A percentile compares a stretch with the other conserved stretches of the same genome.
These are phyloP conservation scores for Drosophila kuntzei DNA, from an alignment of 2,888 invertebrate species.

Conservation along the genomic window DNA sequence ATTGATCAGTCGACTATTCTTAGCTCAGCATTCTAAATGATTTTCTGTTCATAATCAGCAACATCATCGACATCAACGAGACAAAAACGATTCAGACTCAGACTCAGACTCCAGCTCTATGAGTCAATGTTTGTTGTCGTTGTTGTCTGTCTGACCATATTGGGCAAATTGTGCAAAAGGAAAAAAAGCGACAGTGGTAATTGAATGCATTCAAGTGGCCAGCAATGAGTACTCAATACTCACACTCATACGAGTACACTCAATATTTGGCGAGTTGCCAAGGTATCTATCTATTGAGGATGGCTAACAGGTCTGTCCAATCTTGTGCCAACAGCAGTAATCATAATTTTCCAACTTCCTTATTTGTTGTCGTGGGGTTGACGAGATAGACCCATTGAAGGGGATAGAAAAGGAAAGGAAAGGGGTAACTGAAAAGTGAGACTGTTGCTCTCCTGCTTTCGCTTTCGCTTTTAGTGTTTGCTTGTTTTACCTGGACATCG, in stretches of 20 bases:
- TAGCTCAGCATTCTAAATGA: neutral
- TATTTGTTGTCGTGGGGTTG: slow-evolving; percentile 56
- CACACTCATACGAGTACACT: slow-evolving; percentile 14
- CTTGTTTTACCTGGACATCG: slow-evolving; percentile 25
- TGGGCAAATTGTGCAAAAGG: slow-evolving; percentile 44
- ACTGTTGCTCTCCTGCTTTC: slow-evolving; percentile 61
- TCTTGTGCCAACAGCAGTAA: slow-evolving; percentile 51
- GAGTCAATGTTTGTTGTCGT: slow-evolving; percentile 18
- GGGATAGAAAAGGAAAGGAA: neutral
- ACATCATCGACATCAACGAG: slow-evolving; percentile 38
- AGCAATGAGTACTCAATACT: slow-evolving; percentile 22
- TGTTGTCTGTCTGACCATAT: slow-evolving; percentile 53
- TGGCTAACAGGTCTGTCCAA: slow-evolving; percentile 38
- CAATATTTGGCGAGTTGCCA: slow-evolving; percentile 26
- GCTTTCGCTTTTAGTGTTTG: slow-evolving; percentile 53
- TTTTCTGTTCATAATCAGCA: slow-evolving; percentile 26
- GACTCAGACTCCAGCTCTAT: slow-evolving; percentile 14
- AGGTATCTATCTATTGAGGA: slow-evolving; percentile 32
- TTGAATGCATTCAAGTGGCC: slow-evolving; percentile 39
- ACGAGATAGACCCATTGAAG: neutral
- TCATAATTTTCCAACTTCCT: slow-evolving; percentile 78
- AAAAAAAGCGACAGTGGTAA: slow-evolving; percentile 35
- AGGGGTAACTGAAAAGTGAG: slow-evolving; percentile 35
- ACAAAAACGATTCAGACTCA: slow-evolving; percentile 18
- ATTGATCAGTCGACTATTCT: slow-evolving; percentile 3